phyloP scores from a whole-genome alignment of 1,140 invertebrate species.

The Oppia nitens region DNA sequence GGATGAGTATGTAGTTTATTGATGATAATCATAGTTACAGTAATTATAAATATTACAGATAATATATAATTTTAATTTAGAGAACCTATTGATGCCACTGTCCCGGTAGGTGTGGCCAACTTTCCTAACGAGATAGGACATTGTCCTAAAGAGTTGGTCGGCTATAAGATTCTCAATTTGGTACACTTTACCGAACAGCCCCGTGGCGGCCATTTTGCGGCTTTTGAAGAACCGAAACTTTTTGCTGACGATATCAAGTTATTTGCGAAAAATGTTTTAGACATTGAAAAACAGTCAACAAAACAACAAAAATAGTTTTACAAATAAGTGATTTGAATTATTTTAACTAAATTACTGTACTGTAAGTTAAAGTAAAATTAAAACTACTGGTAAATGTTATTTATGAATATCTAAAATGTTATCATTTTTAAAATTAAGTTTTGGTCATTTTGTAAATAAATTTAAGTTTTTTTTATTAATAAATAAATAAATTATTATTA shows the following conservation, averaged over 20 bases:
- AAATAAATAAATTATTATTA: too few species aligned
- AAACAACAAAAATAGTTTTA: too few species aligned
- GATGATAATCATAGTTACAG: neutral
- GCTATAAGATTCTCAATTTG: constrained; percentile 23
- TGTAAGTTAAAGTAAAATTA: too few species aligned
- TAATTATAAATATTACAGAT: neutral
- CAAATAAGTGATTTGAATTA: too few species aligned
- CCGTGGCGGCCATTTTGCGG: constrained; percentile 65
- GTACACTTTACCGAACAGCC: constrained; percentile 24
- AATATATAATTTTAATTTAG: neutral
- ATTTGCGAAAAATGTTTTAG: constrained; percentile 9
- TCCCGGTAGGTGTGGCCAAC: constrained; percentile 30
- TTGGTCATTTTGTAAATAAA: too few species aligned
- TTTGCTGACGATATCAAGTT: constrained; percentile 4
- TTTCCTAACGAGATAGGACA: constrained; percentile 29
- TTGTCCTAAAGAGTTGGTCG: constrained; percentile 20
- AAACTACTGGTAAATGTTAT: too few species aligned
- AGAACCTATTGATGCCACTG: constrained; percentile 14
- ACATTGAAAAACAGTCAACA: too few species aligned
- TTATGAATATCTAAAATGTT: too few species aligned
- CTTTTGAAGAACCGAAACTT: constrained; percentile 53
- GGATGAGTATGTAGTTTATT: neutral
- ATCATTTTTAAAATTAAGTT: too few species aligned
- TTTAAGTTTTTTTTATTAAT: too few species aligned
- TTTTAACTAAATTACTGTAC: too few species aligned